Percentiles rank a stretch among this genome's conserved stretches.
Conservation (phyloP, 1,140 invertebrate species). For the Macrobrachium rosenbergii region DNA sequence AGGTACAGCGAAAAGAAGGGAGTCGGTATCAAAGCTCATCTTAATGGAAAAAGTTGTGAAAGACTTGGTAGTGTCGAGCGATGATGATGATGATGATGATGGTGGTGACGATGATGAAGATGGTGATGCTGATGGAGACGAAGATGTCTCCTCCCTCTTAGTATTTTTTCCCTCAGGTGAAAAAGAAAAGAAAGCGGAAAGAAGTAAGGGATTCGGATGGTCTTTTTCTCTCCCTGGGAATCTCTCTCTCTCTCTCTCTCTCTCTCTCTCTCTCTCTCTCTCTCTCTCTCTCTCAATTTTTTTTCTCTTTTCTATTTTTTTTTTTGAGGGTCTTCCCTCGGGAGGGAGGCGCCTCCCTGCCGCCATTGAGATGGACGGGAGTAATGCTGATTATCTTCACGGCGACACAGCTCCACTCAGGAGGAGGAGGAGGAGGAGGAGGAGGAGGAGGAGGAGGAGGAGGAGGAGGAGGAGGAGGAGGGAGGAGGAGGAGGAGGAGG, state of each 20-base stretch:
- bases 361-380: conserved; percentile 7
- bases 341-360: background rate
- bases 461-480: background rate
- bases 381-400: conserved; percentile 8
- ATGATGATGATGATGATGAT: background rate
- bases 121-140: background rate
- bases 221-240: background rate
- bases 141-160: no score
- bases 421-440: conserved; percentile 14
- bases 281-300: background rate
- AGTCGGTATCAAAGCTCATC: background rate
- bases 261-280: background rate
- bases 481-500: background rate
- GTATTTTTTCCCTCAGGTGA: no score
- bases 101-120: no score
- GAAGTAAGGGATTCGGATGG: background rate
- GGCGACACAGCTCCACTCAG: background rate
- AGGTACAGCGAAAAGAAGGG: background rate
- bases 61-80: background rate
- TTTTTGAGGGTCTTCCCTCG: background rate
- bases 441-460: background rate
- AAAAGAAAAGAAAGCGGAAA: background rate
- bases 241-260: background rate
- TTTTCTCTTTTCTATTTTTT: no score
- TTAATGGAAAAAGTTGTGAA: conserved; percentile 22